These are phyloP conservation scores for Agrilus planipennis DNA, from an alignment of 1,140 invertebrate species.

Conservation along the genomic window DNA sequence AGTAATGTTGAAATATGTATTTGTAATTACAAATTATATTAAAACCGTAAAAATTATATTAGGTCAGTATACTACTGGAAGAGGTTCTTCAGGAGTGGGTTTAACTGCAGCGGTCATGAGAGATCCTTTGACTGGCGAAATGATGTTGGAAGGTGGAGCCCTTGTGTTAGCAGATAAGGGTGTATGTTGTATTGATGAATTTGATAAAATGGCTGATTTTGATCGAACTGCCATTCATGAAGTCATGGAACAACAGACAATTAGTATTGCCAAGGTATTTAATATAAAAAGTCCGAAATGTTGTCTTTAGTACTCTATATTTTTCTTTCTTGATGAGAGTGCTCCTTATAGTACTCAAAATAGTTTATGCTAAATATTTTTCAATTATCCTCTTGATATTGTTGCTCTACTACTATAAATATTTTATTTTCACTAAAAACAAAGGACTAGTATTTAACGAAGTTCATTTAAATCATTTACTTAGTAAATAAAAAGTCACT, in stretches of 20 bases:
- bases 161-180: conserved; percentile 94
- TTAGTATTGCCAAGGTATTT: conserved; percentile 91
- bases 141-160: conserved; percentile 97
- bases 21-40: not conserved
- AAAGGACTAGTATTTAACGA: too few relatives aligned
- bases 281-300: not conserved
- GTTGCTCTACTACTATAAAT: too few relatives aligned
- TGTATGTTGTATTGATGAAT: conserved; percentile 99
- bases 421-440: too few relatives aligned
- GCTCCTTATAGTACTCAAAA: too few relatives aligned
- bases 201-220: conserved; percentile 97
- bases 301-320: too few relatives aligned
- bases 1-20: conserved; percentile 35
- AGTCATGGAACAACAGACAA: conserved; percentile 99
- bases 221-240: conserved; percentile 98
- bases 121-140: conserved; percentile 93
- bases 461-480: too few relatives aligned
- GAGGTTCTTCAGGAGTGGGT: conserved; percentile 95
- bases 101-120: conserved; percentile 96
- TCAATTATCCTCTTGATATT: too few relatives aligned
- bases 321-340: too few relatives aligned
- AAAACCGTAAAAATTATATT: not conserved
- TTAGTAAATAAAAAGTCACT: too few relatives aligned
- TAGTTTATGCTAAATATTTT: too few relatives aligned
- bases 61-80: conserved; percentile 54